Conservation (phyloP, 2,797 vertebrate genomes). For the Coregonus suidteri region DNA sequence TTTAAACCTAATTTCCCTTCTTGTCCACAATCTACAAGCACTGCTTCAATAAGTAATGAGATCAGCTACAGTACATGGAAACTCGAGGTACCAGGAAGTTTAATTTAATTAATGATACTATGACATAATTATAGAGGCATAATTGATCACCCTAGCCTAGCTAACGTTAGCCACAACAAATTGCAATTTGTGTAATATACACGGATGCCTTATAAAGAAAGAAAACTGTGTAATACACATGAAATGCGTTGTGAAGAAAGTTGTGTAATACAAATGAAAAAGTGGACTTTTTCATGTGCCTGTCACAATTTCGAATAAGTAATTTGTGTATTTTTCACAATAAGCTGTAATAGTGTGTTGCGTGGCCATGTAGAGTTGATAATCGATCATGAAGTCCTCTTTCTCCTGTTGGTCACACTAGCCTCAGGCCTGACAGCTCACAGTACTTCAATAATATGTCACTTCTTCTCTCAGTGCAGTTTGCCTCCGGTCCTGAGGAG, state of each 20-base stretch:
- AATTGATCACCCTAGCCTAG: neutral
- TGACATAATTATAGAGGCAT: neutral
- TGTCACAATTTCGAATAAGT: too few relatives aligned
- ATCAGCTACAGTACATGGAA: neutral
- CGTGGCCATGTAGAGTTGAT: neutral
- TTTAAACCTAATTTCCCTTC: neutral
- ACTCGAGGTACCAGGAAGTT: neutral
- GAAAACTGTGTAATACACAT: too few relatives aligned
- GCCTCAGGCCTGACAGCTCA: conserved; percentile 45
- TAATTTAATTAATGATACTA: neutral
- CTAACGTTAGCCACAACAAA: too few relatives aligned
- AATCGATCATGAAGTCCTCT: neutral
- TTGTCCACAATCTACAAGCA: neutral
- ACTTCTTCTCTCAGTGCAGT: conserved; percentile 51
- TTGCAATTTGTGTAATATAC: too few relatives aligned
- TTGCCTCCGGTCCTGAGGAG: conserved; percentile 44
- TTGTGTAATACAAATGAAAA: too few relatives aligned
- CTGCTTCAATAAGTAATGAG: neutral
- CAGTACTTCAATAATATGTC: conserved; percentile 53
- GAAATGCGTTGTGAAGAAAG: too few relatives aligned
- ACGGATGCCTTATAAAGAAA: too few relatives aligned
- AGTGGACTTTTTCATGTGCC: too few relatives aligned
- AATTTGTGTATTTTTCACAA: too few relatives aligned
- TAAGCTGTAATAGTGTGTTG: neutral
- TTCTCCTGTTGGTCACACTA: neutral